Evolutionary conservation across 2,797 vertebrate genomes (phyloP), one percentile per base, ranked within the genome.

Genomic region (Pyrocephalus nanus): DNA sequence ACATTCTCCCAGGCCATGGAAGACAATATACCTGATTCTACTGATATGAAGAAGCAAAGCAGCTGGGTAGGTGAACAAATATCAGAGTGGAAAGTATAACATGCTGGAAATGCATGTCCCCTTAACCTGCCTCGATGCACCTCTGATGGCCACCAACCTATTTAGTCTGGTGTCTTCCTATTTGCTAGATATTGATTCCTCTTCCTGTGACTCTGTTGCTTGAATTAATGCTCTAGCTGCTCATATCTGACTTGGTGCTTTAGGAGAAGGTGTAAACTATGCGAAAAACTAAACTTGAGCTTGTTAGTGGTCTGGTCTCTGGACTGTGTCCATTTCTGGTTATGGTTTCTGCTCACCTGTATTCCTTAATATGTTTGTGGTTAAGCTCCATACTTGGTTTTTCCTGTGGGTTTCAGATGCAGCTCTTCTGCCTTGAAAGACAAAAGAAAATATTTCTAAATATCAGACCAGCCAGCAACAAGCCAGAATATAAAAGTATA

Each of bases 51-150:
- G 36, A 86, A 61, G 8, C 58, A 87, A 51, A 90, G 2, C 8
- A 75, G 82, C 42, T 6, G 6, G 79, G 75, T 92, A 95, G 69
- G 97, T 97, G 67, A 96, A 97, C 67, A 90, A 74, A 54, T 11
- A 81, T 34, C 8, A 67, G 13, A 62, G 3, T 30, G 15, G 40
- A 70, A 76, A 91, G 17, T 57, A 22, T 48, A 18, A 32, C 10
- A 17, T 88, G 34, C 42, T 81, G 51, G 26, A 64, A 94, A 51
- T 38, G n/a, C 30, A 2, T 45, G 23, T 75, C 58, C 32, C 34
- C 29, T 67, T 90, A 60, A 67, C 25, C 21, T 61, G 34, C 48
- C 25, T 40, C 3, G 11, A 1, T 58, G 34, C 36, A n/a, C 11
- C 55, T 67, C 51, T 62, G 67, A 57, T 64, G 42, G 34, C 38